Evolutionary conservation across 64 coral and sea anemone genomes (phyloP).

Genomic region (Trachythela sp.): DNA sequence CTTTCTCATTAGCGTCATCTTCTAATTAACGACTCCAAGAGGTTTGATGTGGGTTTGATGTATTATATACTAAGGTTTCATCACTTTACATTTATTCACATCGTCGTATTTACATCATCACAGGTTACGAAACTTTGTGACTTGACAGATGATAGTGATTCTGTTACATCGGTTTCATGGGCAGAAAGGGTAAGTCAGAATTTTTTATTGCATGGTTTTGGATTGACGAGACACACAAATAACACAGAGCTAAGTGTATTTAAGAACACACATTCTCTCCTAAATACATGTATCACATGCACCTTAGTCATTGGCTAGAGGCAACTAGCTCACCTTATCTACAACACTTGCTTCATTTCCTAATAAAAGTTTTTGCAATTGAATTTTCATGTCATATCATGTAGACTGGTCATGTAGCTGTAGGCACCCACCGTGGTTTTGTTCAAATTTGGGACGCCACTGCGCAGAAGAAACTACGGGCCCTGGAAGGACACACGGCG

Average conservation of each 20-base stretch:
- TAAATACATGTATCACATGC: too few relatives aligned
- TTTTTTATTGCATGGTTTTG: not conserved
- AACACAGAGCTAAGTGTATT: too few relatives aligned
- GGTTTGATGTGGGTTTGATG: too few relatives aligned
- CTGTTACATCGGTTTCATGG: conserved; percentile 96
- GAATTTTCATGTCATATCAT: not conserved
- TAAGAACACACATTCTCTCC: too few relatives aligned
- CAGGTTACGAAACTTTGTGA: conserved; percentile 96
- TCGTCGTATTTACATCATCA: not conserved
- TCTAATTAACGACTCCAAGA: too few relatives aligned
- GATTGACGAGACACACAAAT: too few relatives aligned
- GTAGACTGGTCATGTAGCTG: conserved; percentile 88
- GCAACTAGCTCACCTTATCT: too few relatives aligned
- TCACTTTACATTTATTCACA: too few relatives aligned
- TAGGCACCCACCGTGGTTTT: conserved; percentile 91
- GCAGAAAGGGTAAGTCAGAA: conserved; percentile 78
- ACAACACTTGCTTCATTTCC: too few relatives aligned
- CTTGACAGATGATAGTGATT: conserved; percentile 87
- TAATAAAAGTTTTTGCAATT: not conserved
- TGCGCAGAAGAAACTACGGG: conserved; percentile 72
- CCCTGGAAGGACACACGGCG: conserved; percentile 90
- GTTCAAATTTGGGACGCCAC: conserved; percentile 98
- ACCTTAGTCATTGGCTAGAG: too few relatives aligned
- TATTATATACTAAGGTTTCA: too few relatives aligned
- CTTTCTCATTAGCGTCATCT: not conserved